A percentile compares a stretch with the other conserved stretches of the same genome.
Conservation (phyloP, 2,888 invertebrate species). For the Xylophagus ater region DNA sequence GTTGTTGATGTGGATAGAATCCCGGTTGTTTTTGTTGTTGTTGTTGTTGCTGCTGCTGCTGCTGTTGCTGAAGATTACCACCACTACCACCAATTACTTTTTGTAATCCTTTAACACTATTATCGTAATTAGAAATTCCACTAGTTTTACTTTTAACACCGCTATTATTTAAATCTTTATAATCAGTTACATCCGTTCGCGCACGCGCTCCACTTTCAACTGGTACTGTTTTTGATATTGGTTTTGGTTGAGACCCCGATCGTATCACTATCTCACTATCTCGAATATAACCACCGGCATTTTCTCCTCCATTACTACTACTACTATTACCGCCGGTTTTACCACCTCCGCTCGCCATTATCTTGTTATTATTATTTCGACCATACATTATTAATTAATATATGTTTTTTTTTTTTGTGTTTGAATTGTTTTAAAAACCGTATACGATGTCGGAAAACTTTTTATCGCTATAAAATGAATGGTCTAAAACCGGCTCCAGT, state of each 20-base stretch:
- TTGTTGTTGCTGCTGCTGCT: too few species aligned
- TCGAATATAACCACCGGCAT: not conserved
- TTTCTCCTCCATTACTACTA: constrained; percentile 8
- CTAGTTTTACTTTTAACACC: constrained; percentile 9
- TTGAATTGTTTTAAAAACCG: too few species aligned
- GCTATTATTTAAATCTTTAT: constrained; percentile 13
- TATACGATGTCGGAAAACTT: too few species aligned
- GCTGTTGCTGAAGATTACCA: constrained; percentile 1
- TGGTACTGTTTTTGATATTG: constrained; percentile 20
- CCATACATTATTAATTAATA: too few species aligned
- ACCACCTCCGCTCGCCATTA: constrained; percentile 17
- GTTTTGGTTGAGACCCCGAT: constrained; percentile 2
- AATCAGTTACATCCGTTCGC: constrained; percentile 27
- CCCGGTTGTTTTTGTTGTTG: constrained; percentile 9
- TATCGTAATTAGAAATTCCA: constrained; percentile 8
- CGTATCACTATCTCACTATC: not conserved
- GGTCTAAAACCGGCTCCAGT: too few species aligned
- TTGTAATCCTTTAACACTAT: constrained; percentile 9
- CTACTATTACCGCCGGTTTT: constrained; percentile 21
- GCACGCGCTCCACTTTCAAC: constrained; percentile 39
- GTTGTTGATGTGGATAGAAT: constrained; percentile 18
- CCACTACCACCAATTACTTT: too few species aligned
- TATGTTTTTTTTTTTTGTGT: too few species aligned
- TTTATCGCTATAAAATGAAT: too few species aligned
- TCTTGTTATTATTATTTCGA: constrained; percentile 8